phyloP scores from a whole-genome alignment of 2,797 vertebrate genomes.

The Coracias cyanogaster region DNA sequence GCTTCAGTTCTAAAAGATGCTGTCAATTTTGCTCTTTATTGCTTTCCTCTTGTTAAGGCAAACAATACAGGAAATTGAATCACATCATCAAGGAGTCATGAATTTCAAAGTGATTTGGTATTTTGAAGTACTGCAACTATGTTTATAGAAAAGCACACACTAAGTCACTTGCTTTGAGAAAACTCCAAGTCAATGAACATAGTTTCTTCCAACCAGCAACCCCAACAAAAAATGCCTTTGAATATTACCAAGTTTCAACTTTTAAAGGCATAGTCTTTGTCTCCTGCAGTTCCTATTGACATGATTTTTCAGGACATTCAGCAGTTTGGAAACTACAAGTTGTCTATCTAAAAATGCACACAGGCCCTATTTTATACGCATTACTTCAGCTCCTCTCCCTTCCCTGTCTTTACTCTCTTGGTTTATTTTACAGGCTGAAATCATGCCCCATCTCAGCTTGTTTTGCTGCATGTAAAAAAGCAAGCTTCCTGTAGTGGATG shows the following conservation, averaged over 20 bases:
- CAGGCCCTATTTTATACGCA: neutral
- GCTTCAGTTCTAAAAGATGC: neutral
- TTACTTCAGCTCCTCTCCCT: neutral
- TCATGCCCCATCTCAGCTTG: neutral
- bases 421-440: neutral
- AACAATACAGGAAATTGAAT: neutral
- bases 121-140: neutral
- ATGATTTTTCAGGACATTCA: neutral
- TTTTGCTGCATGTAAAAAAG: neutral
- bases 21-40: neutral
- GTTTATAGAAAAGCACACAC: neutral
- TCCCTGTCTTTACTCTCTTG: neutral
- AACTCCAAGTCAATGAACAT: rapidly evolving
- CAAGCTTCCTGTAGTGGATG: neutral
- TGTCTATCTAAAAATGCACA: neutral
- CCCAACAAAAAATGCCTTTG: neutral
- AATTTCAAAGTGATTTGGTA: neutral
- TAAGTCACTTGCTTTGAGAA: neutral
- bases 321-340: neutral
- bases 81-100: neutral
- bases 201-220: neutral
- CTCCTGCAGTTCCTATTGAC: neutral
- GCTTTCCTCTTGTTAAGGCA: neutral
- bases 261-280: neutral
- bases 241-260: neutral